phyloP scores from a whole-genome alignment of 1,140 invertebrate species.

The Caenorhabditis inopinata region DNA sequence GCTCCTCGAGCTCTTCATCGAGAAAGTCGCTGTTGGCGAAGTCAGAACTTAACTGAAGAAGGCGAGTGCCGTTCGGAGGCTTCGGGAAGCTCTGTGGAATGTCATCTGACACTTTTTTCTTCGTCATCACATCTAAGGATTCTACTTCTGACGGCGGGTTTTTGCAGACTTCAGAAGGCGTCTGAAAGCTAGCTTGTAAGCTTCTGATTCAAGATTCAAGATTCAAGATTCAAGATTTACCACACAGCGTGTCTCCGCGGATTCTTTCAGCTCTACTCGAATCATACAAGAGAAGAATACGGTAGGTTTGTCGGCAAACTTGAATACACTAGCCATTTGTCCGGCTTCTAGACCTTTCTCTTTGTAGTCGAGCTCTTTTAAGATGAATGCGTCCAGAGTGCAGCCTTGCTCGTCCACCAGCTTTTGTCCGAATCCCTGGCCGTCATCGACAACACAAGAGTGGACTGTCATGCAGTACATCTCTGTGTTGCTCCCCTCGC shows the following conservation, averaged over 20 bases:
- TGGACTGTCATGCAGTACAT: constrained; percentile 50
- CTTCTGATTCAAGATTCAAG: too few relatives aligned
- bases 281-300: constrained; percentile 51
- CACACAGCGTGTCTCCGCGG: background rate
- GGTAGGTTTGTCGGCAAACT: constrained; percentile 47
- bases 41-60: background rate
- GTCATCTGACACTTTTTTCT: background rate
- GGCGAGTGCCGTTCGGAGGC: background rate
- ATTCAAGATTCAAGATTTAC: background rate
- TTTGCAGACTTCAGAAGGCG: background rate
- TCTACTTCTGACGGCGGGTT: background rate
- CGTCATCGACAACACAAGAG: constrained; percentile 49
- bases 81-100: background rate
- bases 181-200: too few relatives aligned
- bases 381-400: constrained; percentile 37
- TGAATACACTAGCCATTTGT: constrained; percentile 42
- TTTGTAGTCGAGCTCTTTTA: constrained; percentile 40
- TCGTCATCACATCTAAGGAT: background rate
- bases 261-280: constrained; percentile 38
- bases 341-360: constrained; percentile 32
- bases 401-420: constrained; percentile 47
- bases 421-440: constrained; percentile 39
- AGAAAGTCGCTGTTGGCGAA: background rate
- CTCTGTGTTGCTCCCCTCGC: constrained; percentile 12
- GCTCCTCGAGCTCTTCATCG: background rate